phyloP scores from a whole-genome alignment of 2,113 vertebrate genomes.

The Rhadina sibilatrix region DNA sequence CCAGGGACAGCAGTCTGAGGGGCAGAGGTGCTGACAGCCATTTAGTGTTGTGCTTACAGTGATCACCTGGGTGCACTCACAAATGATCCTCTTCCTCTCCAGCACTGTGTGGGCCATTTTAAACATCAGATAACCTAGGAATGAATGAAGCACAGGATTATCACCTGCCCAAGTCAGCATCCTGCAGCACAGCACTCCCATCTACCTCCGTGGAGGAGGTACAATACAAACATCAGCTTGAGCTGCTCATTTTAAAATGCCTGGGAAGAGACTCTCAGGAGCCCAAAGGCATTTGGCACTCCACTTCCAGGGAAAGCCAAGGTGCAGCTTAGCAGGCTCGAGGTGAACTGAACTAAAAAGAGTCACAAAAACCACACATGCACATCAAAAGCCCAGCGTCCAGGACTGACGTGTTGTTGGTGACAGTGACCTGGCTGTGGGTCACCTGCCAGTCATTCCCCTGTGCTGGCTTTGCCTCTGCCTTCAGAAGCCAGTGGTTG shows the following conservation, averaged over 20 bases:
- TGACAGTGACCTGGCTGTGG: neutral
- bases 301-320: neutral
- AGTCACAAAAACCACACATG: neutral
- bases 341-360: neutral
- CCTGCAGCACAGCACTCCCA: neutral
- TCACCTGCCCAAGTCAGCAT: rapidly evolving
- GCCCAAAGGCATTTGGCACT: neutral
- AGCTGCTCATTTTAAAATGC: neutral
- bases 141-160: neutral
- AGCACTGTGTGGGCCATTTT: neutral
- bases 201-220: rapidly evolving
- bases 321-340: neutral
- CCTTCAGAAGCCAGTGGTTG: neutral
- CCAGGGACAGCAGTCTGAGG: neutral
- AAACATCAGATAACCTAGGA: neutral
- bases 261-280: neutral
- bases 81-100: neutral
- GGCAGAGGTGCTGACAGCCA: neutral
- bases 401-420: rapidly evolving
- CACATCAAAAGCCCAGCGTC: neutral
- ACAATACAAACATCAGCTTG: neutral
- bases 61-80: neutral
- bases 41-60: neutral
- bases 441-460: neutral
- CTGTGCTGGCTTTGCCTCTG: rapidly evolving